phyloP scores from a whole-genome alignment of 2,888 invertebrate species.

The Microplitis deprimator region DNA sequence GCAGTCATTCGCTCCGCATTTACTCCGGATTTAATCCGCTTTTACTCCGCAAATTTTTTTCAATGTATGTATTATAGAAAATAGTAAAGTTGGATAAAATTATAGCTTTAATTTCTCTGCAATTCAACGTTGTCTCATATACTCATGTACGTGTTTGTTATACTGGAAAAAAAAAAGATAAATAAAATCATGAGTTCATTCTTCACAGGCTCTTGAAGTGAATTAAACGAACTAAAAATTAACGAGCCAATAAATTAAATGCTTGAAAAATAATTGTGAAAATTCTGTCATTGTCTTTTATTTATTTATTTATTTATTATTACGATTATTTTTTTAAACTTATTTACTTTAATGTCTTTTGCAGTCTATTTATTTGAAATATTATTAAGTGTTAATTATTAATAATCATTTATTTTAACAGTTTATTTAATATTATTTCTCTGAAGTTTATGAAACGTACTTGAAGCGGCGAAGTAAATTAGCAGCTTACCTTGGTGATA shows the following conservation, averaged over 20 bases:
- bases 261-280: constrained; percentile 17
- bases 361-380: too few species aligned
- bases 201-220: constrained; percentile 32
- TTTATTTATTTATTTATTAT: background rate
- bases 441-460: background rate
- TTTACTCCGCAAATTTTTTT: too few species aligned
- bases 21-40: too few species aligned
- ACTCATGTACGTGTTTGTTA: background rate
- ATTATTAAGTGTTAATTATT: too few species aligned
- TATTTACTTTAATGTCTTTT: too few species aligned
- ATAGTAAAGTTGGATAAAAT: background rate
- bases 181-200: constrained; percentile 27
- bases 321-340: background rate
- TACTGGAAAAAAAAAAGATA: constrained; percentile 7
- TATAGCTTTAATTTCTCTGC: constrained; percentile 28
- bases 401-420: background rate
- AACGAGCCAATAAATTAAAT: constrained; percentile 34
- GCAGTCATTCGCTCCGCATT: too few species aligned
- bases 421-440: background rate
- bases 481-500: background rate
- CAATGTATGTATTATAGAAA: background rate
- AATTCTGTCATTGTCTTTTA: constrained; percentile 15
- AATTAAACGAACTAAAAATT: constrained; percentile 36
- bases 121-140: constrained; percentile 18
- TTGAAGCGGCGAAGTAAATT: background rate